Base-by-base conservation (phyloP, 2,797 vertebrate species). In the Leptodactylus fallax region DNA sequence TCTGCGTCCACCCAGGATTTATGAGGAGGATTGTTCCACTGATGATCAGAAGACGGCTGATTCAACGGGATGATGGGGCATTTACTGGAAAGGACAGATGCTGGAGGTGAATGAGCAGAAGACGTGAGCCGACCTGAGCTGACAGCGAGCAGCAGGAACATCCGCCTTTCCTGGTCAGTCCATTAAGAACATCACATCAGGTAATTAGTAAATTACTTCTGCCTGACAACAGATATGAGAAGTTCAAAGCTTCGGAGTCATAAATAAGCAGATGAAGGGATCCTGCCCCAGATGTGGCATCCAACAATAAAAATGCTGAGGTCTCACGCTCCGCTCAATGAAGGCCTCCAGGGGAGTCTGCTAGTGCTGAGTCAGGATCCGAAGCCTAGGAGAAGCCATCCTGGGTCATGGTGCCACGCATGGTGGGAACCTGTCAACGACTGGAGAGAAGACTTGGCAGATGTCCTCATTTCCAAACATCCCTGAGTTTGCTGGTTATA, bases 121-220 rank as follows among this genome's bases (percentile, higher is more conserved):
- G 36, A 36, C 36, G 4, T 36, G 2, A 36, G 36, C 4, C 1
- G 14, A 19, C 21, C 19, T 11, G 45, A 21, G 8, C 19, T 76
- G 10, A 19, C 45, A 51, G 72, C 47, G 25, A 14, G 27, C 19
- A 9, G 23, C 55, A 36, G 36, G 36, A 36, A 36, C 36, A 36
- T 36, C 36, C 36, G 36, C 2, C 1, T 36, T 36, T 36, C 36
- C 36, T 36, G 36, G 4, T 36, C 36, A 36, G 36, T 36, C 36
- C 27, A 45, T 60, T 79, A 79, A 16, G 17, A 61, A 47, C 25
- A 80, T 80, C 55, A 58, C 53, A 60, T 61, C 27, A 60, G 78
- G 14, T 80, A 2, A 36, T 36, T 36, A 36, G 36, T 36, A 36
- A 36, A 36, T 36, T 36, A n/a, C 27, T 80, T 80, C 17, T 36